Conservation (phyloP, 2,113 vertebrate species). For the Ailuropoda melanoleuca region DNA sequence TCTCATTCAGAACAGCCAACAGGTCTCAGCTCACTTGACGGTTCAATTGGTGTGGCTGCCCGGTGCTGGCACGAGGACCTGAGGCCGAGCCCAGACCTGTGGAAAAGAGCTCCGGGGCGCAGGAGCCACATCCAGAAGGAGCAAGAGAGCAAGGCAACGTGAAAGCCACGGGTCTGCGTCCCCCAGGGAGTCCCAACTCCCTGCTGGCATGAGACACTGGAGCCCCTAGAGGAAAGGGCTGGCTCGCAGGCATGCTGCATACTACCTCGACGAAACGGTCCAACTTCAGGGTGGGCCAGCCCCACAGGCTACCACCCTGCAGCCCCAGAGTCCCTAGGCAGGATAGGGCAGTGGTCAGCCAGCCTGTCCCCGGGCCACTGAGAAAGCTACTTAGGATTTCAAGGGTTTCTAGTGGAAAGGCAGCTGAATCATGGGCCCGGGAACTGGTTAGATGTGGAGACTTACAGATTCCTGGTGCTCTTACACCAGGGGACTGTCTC, state of each 20-base stretch:
- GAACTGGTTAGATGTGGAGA: not conserved
- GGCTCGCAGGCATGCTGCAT: not conserved
- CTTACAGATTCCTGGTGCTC: not conserved
- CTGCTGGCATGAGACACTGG: not conserved
- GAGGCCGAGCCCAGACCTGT: not conserved
- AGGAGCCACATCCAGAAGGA: not conserved
- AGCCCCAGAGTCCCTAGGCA: not conserved
- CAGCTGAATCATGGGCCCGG: not conserved
- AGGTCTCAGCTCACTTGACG: not conserved
- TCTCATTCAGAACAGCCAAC: not conserved
- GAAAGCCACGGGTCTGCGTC: accelerated
- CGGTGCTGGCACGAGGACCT: not conserved
- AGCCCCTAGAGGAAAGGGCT: not conserved
- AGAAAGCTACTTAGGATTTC: not conserved
- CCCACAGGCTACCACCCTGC: too few species aligned
- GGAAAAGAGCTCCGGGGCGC: not conserved
- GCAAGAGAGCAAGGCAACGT: not conserved
- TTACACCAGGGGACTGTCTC: not conserved
- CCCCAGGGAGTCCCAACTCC: not conserved
- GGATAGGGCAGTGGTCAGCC: not conserved
- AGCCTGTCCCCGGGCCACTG: not conserved
- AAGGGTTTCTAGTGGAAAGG: not conserved
- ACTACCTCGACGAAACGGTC: not conserved
- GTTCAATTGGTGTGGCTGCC: not conserved
- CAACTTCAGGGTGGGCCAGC: not conserved